Evolutionary conservation across 1,140 invertebrate species (phyloP).

Genomic region (Phymastichus coffea): DNA sequence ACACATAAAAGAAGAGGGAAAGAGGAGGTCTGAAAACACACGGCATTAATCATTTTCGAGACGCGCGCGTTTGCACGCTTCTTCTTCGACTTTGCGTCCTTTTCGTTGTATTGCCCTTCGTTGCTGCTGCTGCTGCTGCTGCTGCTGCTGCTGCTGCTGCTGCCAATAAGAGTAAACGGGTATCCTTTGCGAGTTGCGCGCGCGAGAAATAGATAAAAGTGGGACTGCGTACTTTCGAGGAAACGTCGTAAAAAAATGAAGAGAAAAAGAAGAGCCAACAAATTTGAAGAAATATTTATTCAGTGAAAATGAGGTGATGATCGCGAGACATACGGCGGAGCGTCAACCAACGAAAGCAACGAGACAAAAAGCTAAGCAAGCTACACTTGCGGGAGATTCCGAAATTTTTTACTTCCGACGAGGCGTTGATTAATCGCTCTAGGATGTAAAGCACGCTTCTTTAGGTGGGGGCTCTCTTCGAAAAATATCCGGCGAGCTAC

Average conservation of each 20-base stretch:
- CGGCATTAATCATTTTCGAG: slow-evolving; percentile 29
- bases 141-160: too few species aligned
- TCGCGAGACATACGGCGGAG: slow-evolving; percentile 11
- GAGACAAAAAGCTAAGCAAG: slow-evolving; percentile 32
- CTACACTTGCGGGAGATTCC: slow-evolving; percentile 4
- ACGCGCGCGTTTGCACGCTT: too few species aligned
- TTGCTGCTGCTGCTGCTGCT: too few species aligned
- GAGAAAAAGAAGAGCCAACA: neutral
- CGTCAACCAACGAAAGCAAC: slow-evolving; percentile 23
- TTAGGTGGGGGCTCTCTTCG: neutral
- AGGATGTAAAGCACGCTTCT: slow-evolving; percentile 24
- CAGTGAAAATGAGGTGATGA: slow-evolving; percentile 7
- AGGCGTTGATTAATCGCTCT: slow-evolving; percentile 38
- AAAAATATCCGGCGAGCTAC: neutral
- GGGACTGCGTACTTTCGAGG: neutral
- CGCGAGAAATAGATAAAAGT: neutral
- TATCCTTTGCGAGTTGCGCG: neutral
- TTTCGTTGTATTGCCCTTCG: too few species aligned
- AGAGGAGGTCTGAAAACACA: too few species aligned
- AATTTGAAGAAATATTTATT: slow-evolving; percentile 9
- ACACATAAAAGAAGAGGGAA: too few species aligned
- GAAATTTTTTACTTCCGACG: slow-evolving; percentile 9
- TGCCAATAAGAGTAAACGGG: slow-evolving; percentile 17
- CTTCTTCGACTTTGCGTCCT: too few species aligned
- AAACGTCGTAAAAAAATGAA: neutral